Conservation (phyloP, 2,888 invertebrate species). For the Noctua fimbriata region DNA sequence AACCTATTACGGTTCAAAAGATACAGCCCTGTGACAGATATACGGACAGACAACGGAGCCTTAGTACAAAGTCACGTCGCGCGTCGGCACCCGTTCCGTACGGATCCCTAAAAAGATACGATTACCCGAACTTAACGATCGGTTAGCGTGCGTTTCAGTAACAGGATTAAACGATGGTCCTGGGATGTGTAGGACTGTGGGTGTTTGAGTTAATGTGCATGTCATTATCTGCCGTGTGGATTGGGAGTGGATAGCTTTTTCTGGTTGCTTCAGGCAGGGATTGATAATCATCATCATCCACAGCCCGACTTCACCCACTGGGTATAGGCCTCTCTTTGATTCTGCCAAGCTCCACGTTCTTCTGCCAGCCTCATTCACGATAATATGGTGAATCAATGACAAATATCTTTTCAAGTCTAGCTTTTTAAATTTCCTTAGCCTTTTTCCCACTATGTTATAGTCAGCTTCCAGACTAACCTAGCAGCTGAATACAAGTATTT, state of each 20-base stretch:
- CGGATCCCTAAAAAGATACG: slow-evolving; percentile 62
- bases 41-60: background rate
- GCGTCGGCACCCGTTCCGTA: background rate
- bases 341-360: too few species aligned
- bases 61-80: background rate
- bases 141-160: slow-evolving; percentile 63
- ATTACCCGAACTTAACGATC: slow-evolving; percentile 69
- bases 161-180: slow-evolving; percentile 30
- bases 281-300: background rate
- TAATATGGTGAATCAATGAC: background rate
- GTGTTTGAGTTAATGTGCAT: slow-evolving; percentile 36
- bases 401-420: background rate
- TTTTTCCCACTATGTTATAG: background rate
- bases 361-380: too few species aligned
- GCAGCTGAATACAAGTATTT: background rate
- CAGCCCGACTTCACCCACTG: too few species aligned
- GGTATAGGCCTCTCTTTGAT: too few species aligned
- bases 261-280: background rate
- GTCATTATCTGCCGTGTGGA: slow-evolving; percentile 27
- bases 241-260: background rate
- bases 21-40: background rate
- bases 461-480: background rate
- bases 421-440: background rate
- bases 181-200: slow-evolving; percentile 3
- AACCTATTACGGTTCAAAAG: background rate